Conservation (phyloP, 2,888 invertebrate species). For the Drosophila picticornis region DNA sequence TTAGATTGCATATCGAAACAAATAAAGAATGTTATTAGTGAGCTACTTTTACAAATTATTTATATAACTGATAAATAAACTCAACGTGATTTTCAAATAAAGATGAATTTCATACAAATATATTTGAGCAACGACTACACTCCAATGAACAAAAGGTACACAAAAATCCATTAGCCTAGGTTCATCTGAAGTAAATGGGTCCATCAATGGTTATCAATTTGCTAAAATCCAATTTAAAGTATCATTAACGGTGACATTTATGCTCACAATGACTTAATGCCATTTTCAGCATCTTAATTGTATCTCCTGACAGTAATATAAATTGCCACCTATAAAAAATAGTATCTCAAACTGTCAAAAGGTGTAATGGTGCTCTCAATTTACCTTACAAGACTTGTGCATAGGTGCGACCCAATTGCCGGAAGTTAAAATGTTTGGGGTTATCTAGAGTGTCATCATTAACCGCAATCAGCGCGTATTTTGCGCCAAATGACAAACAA, state of each 20-base stretch:
- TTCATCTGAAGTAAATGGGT: neutral
- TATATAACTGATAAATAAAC: no score
- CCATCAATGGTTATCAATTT: neutral
- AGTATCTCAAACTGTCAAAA: slow-evolving; percentile 3
- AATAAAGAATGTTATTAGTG: neutral
- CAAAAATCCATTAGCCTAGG: neutral
- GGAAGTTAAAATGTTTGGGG: slow-evolving; percentile 26
- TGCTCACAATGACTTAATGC: neutral
- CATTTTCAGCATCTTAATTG: slow-evolving; percentile 30
- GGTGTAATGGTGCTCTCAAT: neutral
- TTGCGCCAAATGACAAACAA: slow-evolving; percentile 65
- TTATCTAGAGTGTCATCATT: slow-evolving; percentile 76
- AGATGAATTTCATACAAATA: neutral
- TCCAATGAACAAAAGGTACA: neutral
- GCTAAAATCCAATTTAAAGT: neutral
- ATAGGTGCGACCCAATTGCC: slow-evolving; percentile 10
- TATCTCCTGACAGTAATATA: slow-evolving; percentile 15
- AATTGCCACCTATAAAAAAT: slow-evolving; percentile 13
- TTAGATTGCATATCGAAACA: neutral
- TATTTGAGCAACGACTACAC: neutral
- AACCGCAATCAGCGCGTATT: slow-evolving; percentile 76
- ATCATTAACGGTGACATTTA: slow-evolving; percentile 17
- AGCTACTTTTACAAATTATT: no score
- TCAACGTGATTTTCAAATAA: neutral
- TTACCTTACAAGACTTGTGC: neutral